Base-by-base conservation (phyloP, 2,797 vertebrate species). In the Syndactyla subalaris region DNA sequence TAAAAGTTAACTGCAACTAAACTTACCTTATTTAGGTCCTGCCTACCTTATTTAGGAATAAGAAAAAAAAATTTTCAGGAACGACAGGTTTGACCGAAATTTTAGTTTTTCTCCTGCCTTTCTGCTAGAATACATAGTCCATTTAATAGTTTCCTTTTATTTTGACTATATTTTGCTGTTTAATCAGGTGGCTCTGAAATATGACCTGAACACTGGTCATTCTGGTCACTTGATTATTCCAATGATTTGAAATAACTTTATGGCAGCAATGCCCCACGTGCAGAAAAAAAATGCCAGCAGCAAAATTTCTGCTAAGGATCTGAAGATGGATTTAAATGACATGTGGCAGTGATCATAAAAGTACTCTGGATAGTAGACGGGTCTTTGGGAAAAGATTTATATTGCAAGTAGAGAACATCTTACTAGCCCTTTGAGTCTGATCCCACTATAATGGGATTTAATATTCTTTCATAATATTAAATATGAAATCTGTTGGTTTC, bases 1-100 rank as follows among this genome's bases (percentile, higher is more conserved):
- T 96, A 97, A 97, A 97, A 97, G 91, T 89, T 85, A 92, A 71
- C 73, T 92, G 92, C 84, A 94, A 88, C 88, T 96, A 95, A 94
- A 93, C 39, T 86, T n/a, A n/a, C n/a, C n/a, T n/a, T n/a, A n/a
- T n/a, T n/a, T n/a, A n/a, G n/a, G 94, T 75, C 58, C 63, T 88
- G 83, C 81, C 83, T 93, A 96, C 93, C 94, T 96, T 97, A 84
- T 94, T 97, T 86, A 39, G 84, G 80, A 97, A 93, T 88, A 96
- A 94, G 81, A 94, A 97, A 95, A 86, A 71, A 94, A 95, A 95
- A 91, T 29, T 75, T 92, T 94, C 34, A 76, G 27, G 38, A 84
- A 63, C 54, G 15, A 63, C 14, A 78, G 38, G 8, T 88, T 91
- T 92, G 70, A 39, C 89, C 79, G 32, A 32, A 91, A 63, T 67